Percentiles rank a stretch among this genome's conserved stretches.
phyloP scores from a whole-genome alignment of 2,888 invertebrate genomes.

The Cephalotes varians region DNA sequence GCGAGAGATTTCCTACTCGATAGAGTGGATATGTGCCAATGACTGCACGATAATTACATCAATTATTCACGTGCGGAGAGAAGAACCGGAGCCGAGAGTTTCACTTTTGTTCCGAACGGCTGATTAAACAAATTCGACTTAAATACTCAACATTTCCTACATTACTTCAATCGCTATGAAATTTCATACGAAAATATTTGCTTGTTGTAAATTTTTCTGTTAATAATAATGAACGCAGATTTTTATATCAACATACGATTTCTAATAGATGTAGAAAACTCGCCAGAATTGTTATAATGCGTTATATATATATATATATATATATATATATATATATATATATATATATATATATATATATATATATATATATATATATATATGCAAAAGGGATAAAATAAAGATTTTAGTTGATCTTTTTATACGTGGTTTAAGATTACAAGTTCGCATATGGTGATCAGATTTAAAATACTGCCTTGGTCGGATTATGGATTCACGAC shows the following conservation, averaged over 20 bases:
- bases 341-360: too few relatives aligned
- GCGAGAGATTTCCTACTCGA: constrained; percentile 62
- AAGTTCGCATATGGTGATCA: constrained; percentile 14
- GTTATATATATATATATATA: too few relatives aligned
- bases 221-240: neutral
- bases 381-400: neutral
- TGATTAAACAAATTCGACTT: constrained; percentile 73
- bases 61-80: constrained; percentile 70
- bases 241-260: neutral
- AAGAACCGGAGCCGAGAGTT: constrained; percentile 63
- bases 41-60: constrained; percentile 75
- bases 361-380: too few relatives aligned
- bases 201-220: neutral
- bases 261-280: neutral
- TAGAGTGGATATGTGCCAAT: constrained; percentile 72
- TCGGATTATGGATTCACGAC: constrained; percentile 53
- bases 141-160: constrained; percentile 55
- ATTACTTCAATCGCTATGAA: constrained; percentile 46
- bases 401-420: neutral
- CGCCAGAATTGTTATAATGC: neutral
- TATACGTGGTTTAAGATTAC: constrained; percentile 6
- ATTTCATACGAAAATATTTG: constrained; percentile 13
- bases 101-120: constrained; percentile 73
- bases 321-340: too few relatives aligned
- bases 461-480: constrained; percentile 46